These are phyloP conservation scores for Vimba vimba DNA, from an alignment of 2,113 vertebrate genomes.

Conservation along the genomic window DNA sequence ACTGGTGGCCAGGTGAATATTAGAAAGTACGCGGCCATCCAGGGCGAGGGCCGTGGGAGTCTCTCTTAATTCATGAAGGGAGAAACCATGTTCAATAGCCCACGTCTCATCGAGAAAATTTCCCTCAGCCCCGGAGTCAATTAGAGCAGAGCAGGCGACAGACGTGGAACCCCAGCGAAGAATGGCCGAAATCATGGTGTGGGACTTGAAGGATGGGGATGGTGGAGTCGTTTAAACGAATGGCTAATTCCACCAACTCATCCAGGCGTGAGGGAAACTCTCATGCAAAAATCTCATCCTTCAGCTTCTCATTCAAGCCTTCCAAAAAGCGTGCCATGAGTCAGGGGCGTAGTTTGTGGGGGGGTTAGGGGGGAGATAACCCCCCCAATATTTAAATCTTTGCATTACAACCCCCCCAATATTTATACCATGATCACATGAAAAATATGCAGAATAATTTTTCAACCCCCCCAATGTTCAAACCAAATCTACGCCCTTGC, in stretches of 20 bases:
- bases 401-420: too few species aligned
- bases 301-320: background rate
- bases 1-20: background rate
- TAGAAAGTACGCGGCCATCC: background rate
- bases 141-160: background rate
- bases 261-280: background rate
- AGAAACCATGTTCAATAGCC: background rate
- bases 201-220: too few species aligned
- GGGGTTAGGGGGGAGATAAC: too few species aligned
- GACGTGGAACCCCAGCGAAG: background rate
- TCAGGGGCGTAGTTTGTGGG: too few species aligned
- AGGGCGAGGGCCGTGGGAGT: background rate
- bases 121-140: background rate
- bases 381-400: too few species aligned
- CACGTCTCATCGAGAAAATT: background rate
- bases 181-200: background rate
- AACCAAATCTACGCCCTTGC: too few species aligned
- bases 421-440: too few species aligned
- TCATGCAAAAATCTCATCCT: accelerated
- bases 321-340: background rate
- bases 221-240: background rate
- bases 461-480: too few species aligned
- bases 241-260: background rate
- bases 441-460: too few species aligned
- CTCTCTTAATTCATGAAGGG: background rate